Percentiles rank a stretch among this genome's conserved stretches.
These are phyloP conservation scores for Cataglyphis livida DNA, from an alignment of 2,888 invertebrate genomes.

Conservation along the genomic window DNA sequence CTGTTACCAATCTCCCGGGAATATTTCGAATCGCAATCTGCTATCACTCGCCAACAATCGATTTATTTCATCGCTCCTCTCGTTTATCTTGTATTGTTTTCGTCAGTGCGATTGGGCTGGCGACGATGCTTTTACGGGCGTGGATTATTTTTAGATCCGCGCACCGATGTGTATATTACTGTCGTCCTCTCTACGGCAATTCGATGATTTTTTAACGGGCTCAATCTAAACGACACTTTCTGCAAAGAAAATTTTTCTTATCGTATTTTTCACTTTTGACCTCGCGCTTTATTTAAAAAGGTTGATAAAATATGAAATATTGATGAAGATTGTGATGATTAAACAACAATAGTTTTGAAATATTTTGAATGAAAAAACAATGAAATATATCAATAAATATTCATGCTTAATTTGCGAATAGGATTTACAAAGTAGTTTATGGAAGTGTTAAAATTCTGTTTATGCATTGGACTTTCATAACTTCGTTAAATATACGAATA, in stretches of 20 bases:
- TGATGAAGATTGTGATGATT: neutral
- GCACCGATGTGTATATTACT: slow-evolving; percentile 21
- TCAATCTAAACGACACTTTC: neutral
- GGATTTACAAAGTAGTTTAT: neutral
- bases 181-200: slow-evolving; percentile 6
- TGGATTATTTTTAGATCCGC: slow-evolving; percentile 44
- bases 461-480: neutral
- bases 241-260: neutral
- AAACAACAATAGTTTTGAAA: neutral
- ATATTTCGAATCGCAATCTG: slow-evolving; percentile 52
- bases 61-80: slow-evolving; percentile 38
- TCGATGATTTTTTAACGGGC: neutral
- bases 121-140: slow-evolving; percentile 44
- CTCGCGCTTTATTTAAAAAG: neutral
- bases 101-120: slow-evolving; percentile 33
- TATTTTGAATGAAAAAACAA: neutral
- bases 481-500: slow-evolving; percentile 4
- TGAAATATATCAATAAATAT: neutral
- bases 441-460: neutral
- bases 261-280: neutral
- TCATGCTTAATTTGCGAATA: neutral
- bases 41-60: slow-evolving; percentile 52
- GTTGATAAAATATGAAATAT: neutral
- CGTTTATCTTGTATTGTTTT: slow-evolving; percentile 53
- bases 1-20: slow-evolving; percentile 19